Conservation (phyloP, 2,113 vertebrate species). For the Megaleporinus macrocephalus region DNA sequence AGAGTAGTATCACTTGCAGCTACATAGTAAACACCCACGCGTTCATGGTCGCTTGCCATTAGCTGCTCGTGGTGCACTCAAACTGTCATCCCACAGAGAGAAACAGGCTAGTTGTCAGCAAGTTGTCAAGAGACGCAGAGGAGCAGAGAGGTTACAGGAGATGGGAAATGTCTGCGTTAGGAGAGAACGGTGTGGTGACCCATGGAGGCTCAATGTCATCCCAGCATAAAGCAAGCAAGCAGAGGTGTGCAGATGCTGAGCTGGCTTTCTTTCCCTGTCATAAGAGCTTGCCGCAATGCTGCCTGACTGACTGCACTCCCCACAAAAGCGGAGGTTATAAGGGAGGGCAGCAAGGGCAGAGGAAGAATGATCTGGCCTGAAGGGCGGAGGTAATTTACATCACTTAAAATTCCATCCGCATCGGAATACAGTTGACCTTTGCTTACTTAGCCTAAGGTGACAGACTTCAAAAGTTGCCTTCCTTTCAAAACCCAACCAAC, state of each 20-base stretch:
- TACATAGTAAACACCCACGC: neutral
- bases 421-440: neutral
- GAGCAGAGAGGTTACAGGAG: neutral
- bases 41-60: neutral
- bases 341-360: slow-evolving; percentile 34
- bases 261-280: slow-evolving; percentile 12
- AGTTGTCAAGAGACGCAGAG: neutral
- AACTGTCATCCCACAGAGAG: neutral
- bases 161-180: neutral
- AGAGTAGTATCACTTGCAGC: neutral
- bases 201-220: slow-evolving; percentile 28
- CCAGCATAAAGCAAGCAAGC: slow-evolving; percentile 19
- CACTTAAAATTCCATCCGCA: neutral
- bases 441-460: neutral
- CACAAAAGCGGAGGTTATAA: slow-evolving; percentile 11
- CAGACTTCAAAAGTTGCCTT: neutral
- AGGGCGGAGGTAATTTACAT: slow-evolving; percentile 2
- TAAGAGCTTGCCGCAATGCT: neutral
- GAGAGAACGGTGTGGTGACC: neutral
- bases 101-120: neutral
- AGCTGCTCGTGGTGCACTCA: neutral
- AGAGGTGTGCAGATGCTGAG: slow-evolving; percentile 22
- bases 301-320: slow-evolving; percentile 16
- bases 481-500: neutral
- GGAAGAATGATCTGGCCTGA: slow-evolving; percentile 20